These are phyloP conservation scores for Bos indicus DNA, from an alignment of 2,113 vertebrate species.

Conservation along the genomic window DNA sequence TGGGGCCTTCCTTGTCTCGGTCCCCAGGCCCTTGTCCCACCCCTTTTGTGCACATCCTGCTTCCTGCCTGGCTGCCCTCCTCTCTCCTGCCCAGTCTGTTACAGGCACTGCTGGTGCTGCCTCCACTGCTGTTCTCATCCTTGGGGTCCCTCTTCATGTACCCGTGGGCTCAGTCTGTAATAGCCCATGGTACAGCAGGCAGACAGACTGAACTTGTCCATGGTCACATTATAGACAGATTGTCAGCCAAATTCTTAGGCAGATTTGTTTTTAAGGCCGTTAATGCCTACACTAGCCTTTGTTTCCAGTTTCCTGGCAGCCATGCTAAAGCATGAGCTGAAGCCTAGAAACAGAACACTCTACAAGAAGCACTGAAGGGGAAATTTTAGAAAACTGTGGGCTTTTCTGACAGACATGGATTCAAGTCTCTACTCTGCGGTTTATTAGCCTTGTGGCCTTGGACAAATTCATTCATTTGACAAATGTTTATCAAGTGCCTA, in stretches of 20 bases:
- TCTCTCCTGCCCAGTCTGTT: neutral
- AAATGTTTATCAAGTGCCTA: neutral
- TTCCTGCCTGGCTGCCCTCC: neutral
- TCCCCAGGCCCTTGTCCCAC: neutral
- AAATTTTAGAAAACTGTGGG: neutral
- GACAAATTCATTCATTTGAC: constrained; percentile 27
- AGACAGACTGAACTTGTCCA: neutral
- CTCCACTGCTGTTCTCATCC: neutral
- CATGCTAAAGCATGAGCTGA: neutral
- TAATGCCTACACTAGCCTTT: neutral
- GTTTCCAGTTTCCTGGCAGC: neutral
- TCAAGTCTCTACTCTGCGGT: neutral
- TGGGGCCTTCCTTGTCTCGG: neutral
- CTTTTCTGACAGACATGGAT: constrained; percentile 7
- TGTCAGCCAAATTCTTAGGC: neutral
- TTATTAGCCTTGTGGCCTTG: neutral
- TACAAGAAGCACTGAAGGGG: neutral
- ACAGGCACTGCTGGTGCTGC: neutral
- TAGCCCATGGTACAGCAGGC: neutral
- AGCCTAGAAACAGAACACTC: neutral
- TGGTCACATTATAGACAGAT: neutral
- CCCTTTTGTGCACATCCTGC: neutral
- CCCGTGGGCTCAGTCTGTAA: neutral
- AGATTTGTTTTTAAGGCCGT: neutral
- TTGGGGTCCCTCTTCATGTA: neutral